A percentile compares a stretch with the other conserved stretches of the same genome.
Conservation (phyloP, 2,113 vertebrate genomes). For the Campylomormyrus tamandua region DNA sequence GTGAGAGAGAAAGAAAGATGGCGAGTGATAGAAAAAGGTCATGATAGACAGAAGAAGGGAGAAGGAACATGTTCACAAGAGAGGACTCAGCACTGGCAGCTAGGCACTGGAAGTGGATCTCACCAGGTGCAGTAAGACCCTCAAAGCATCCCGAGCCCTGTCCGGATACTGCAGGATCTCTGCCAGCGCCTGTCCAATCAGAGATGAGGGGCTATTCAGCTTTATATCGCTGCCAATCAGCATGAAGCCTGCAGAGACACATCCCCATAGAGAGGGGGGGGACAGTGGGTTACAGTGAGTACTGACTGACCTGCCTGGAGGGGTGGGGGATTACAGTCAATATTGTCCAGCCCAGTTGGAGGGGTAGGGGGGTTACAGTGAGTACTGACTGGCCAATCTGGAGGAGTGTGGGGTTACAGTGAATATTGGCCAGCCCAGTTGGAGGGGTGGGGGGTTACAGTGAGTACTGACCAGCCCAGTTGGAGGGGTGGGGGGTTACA, state of each 20-base stretch:
- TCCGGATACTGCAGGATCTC: conserved; percentile 91
- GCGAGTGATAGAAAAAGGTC: not conserved
- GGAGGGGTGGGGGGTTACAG: conserved; percentile 59
- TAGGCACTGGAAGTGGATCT: conserved; percentile 36
- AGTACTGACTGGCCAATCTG: not conserved
- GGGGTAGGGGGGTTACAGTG: conserved; percentile 38
- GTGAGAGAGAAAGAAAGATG: not conserved
- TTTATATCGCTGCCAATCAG: conserved; percentile 91
- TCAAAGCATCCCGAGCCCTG: conserved; percentile 77
- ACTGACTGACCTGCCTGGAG: not conserved
- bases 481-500: conserved; percentile 70
- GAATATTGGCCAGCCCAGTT: conserved; percentile 83
- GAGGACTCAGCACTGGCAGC: not conserved
- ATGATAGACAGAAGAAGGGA: not conserved
- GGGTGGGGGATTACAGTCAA: not conserved
- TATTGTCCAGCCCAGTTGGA: conserved; percentile 89
- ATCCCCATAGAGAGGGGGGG: not conserved
- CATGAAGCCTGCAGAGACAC: conserved; percentile 69
- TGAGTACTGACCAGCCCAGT: conserved; percentile 74
- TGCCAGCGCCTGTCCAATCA: conserved; percentile 86
- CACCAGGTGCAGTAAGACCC: conserved; percentile 88
- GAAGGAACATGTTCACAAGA: not conserved
- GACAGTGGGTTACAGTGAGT: not conserved
- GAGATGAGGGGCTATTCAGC: conserved; percentile 84
- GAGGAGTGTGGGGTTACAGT: not conserved